Conservation (phyloP, 2,888 invertebrate genomes). For the Vandiemenella viatica region DNA sequence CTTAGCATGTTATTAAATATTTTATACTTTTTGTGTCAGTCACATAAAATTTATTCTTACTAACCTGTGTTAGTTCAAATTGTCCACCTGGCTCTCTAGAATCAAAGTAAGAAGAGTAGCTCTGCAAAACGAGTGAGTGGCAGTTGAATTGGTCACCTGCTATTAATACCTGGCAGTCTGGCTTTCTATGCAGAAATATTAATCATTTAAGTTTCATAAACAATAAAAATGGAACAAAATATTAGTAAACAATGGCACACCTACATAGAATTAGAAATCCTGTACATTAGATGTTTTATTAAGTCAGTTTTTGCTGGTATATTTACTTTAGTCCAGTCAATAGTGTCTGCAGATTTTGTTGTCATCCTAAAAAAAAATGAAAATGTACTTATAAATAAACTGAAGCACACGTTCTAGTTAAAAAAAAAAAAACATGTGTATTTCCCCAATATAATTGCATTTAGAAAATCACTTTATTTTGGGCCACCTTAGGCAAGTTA, state of each 20-base stretch:
- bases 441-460: too few species aligned
- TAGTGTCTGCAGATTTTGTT: constrained; percentile 25
- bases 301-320: constrained; percentile 52
- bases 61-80: constrained; percentile 10
- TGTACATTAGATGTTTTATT: constrained; percentile 45
- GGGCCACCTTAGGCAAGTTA: too few species aligned
- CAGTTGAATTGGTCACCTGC: constrained; percentile 51
- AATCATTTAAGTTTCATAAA: neutral
- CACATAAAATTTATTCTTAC: too few species aligned
- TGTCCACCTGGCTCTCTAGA: constrained; percentile 17
- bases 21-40: neutral
- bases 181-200: constrained; percentile 36
- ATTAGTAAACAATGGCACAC: constrained; percentile 16
- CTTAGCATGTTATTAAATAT: neutral
- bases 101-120: constrained; percentile 51
- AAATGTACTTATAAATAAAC: too few species aligned
- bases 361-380: constrained; percentile 7
- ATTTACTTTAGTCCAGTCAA: constrained; percentile 46
- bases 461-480: too few species aligned
- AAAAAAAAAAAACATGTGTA: too few species aligned
- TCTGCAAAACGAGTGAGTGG: constrained; percentile 50
- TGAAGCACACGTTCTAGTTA: too few species aligned
- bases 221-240: neutral
- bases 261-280: constrained; percentile 52
- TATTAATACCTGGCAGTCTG: constrained; percentile 48